Base-by-base conservation (phyloP, 1,140 invertebrate genomes). In the Chionoecetes opilio region DNA sequence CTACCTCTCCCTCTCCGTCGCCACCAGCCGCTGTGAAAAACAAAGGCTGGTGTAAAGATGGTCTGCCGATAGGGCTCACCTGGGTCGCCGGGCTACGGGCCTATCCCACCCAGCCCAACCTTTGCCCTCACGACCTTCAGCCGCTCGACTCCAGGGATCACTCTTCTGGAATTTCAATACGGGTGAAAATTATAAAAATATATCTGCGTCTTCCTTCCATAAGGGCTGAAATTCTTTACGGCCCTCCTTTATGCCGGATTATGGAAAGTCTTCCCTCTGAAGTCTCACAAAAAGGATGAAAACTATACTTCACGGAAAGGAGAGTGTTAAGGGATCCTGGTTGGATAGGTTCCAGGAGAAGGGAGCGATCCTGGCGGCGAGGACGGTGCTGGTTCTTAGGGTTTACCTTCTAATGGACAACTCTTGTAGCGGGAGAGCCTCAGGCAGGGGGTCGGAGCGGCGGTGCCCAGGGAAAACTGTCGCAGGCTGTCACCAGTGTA, bases 21-120 rank as follows among this genome's bases (percentile, higher is more conserved):
- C 94, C 91, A 95, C 90, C 82, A 95, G 90, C 94, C 94, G 32
- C 94, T 95, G 94, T 95, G 94, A 95, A 95, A 95, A 95, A 95
- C 94, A 95, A 95, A 95, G 94, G 94, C 82, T 95, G 90, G 84
- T 95, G 94, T 95, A 95, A 95, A 95, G 94, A 95, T 95, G 89
- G 90, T 92, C 90, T 38, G 31, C 35, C 29, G 94, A 95, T 95
- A 95, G 86, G 88, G 87, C 84, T 95, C 94, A 95, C 94, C 94
- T 95, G 94, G 91, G 82, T 91, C 75, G 35, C 91, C 91, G 91
- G 53, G 31, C 53, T 95, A 95, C 75, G 94, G 94, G 84, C 94
- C 94, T 95, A 95, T 88, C 90, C 94, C 94, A 92, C 94, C 37
- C 34, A 82, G 14, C 37, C 89, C 35, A 38, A 82, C 82, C 46